A percentile compares a stretch with the other conserved stretches of the same genome.
These are phyloP conservation scores for Cricetomys ansorgei DNA, from an alignment of 2,113 vertebrate species.

Conservation along the genomic window DNA sequence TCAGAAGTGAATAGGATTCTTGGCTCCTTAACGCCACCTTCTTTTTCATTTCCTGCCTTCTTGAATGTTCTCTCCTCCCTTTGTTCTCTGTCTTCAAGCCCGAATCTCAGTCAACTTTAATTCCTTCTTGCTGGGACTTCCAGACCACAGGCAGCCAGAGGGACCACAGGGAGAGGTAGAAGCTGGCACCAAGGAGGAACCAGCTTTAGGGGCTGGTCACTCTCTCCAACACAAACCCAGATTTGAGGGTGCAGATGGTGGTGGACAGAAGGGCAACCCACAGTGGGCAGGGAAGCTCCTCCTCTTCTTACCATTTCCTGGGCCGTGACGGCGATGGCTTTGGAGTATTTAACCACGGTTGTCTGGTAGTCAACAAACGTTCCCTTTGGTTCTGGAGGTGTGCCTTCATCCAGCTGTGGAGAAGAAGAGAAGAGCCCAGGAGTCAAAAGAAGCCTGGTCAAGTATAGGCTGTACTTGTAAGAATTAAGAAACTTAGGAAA, in stretches of 20 bases:
- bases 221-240: neutral
- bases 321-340: conserved; percentile 97
- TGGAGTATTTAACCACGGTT: conserved; percentile 98
- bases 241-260: neutral
- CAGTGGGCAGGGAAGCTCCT: neutral
- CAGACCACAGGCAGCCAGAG: neutral
- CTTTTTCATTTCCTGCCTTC: neutral
- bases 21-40: neutral
- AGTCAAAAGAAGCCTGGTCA: neutral
- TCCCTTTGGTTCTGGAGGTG: conserved; percentile 95
- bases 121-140: neutral
- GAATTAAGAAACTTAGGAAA: neutral
- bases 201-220: accelerated
- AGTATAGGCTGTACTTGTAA: accelerated
- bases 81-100: conserved; percentile 1
- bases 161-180: neutral
- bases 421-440: neutral
- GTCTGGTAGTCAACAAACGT: conserved; percentile 99
- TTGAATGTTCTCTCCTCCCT: neutral
- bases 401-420: conserved; percentile 95
- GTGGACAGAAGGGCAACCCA: neutral
- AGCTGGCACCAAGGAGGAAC: neutral
- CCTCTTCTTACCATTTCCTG: conserved; percentile 96
- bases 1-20: neutral
- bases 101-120: neutral